A percentile compares a stretch with the other conserved stretches of the same genome.
Evolutionary conservation across 2,113 vertebrate species (phyloP).

Genomic region (Turdus rufiventris): DNA sequence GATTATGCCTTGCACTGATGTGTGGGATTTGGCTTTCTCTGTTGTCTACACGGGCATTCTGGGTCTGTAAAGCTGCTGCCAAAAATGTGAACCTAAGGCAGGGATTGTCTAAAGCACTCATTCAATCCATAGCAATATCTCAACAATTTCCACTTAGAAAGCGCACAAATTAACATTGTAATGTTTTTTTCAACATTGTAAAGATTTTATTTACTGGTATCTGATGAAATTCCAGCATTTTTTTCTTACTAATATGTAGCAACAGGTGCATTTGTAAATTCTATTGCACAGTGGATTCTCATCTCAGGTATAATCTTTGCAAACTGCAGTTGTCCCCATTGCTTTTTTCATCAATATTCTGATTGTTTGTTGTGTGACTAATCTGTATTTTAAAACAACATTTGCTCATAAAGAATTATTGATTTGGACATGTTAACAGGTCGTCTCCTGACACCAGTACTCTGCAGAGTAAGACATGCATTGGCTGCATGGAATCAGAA

Average conservation of each 20-base stretch:
- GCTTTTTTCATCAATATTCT: neutral
- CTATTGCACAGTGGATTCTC: neutral
- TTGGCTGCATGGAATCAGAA: neutral
- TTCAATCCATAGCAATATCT: neutral
- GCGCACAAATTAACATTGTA: neutral
- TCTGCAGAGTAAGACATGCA: neutral
- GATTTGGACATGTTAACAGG: neutral
- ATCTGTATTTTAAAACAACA: neutral
- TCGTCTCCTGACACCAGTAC: neutral
- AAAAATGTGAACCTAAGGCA: neutral
- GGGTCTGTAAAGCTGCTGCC: neutral
- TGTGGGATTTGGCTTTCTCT: neutral
- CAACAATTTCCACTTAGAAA: neutral
- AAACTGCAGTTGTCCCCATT: neutral
- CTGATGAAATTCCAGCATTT: neutral
- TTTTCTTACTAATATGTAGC: neutral
- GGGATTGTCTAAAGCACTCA: neutral
- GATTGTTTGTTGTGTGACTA: neutral
- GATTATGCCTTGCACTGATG: neutral
- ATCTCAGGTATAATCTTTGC: neutral
- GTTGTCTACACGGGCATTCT: neutral
- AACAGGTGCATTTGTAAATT: neutral
- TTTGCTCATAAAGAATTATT: neutral
- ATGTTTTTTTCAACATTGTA: neutral
- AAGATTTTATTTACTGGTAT: neutral